Evolutionary conservation across 2,797 vertebrate genomes (phyloP).

Genomic region (Coranthus polyacanthus): DNA sequence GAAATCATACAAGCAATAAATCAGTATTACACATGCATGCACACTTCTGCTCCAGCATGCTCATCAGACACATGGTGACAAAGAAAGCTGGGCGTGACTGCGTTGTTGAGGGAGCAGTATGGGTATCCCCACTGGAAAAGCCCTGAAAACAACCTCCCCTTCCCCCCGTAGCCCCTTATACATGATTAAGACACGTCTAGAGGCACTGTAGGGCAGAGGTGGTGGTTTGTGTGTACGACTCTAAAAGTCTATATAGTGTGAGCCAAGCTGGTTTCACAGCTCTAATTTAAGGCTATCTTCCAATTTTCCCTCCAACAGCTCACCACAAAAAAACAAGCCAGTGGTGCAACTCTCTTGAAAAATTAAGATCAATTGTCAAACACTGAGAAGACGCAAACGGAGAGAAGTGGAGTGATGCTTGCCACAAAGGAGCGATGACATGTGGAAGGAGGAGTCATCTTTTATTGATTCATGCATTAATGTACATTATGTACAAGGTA

Average conservation of each 20-base stretch:
- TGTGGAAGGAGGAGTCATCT: constrained; percentile 48
- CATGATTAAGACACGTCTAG: constrained; percentile 68
- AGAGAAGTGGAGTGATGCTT: constrained; percentile 42
- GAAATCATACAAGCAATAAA: constrained; percentile 46
- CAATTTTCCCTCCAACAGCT: constrained; percentile 13
- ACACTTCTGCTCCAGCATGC: constrained; percentile 38
- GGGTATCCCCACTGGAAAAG: constrained; percentile 72
- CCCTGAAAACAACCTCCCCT: constrained; percentile 56
- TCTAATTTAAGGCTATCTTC: constrained; percentile 17
- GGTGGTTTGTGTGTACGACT: constrained; percentile 22
- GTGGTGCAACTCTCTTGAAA: constrained; percentile 3
- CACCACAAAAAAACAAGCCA: constrained; percentile 17
- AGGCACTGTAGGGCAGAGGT: constrained; percentile 31
- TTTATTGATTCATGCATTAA: constrained; percentile 71
- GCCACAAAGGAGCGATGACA: constrained; percentile 40
- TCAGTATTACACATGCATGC: constrained; percentile 39
- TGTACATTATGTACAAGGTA: constrained; percentile 67
- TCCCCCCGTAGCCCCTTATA: constrained; percentile 49
- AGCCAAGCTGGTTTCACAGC: constrained; percentile 36
- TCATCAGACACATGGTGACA: constrained; percentile 50
- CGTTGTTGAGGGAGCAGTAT: constrained; percentile 14
- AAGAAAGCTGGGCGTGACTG: constrained; percentile 68
- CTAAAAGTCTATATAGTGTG: constrained; percentile 34
- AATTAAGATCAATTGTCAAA: constrained; percentile 30
- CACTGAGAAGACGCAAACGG: constrained; percentile 40